These are phyloP conservation scores for Microctonus hyperodae DNA, from an alignment of 2,888 invertebrate species.

Conservation along the genomic window DNA sequence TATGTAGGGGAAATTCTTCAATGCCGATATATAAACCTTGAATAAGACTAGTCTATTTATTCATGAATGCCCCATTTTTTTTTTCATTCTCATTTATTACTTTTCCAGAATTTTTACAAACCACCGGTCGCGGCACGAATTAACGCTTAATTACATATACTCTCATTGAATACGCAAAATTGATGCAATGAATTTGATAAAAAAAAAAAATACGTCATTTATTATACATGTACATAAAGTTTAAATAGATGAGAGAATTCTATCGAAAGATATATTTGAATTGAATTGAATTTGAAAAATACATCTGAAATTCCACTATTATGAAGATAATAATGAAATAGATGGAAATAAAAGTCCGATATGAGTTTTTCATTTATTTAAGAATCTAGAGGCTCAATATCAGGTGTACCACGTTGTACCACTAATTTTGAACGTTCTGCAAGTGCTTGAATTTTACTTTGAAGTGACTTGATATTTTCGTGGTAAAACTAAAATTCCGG, in stretches of 20 bases:
- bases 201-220: neutral
- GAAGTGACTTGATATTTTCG: conserved; percentile 85
- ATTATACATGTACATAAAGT: neutral
- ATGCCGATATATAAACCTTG: neutral
- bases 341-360: neutral
- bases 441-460: conserved; percentile 86
- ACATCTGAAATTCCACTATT: no score
- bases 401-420: conserved; percentile 86
- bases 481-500: conserved; percentile 74
- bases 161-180: conserved; percentile 15
- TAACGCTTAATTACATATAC: conserved; percentile 15
- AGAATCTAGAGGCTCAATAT: conserved; percentile 78
- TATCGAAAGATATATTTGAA: neutral
- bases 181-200: conserved; percentile 16
- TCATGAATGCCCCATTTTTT: conserved; percentile 26
- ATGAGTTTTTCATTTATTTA: conserved; percentile 58
- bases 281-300: no score
- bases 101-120: neutral
- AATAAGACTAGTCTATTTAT: conserved; percentile 15
- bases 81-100: neutral
- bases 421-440: conserved; percentile 88
- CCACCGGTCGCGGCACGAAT: neutral
- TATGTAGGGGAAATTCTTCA: neutral
- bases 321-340: neutral
- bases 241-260: neutral